A percentile compares a stretch with the other conserved stretches of the same genome.
Evolutionary conservation across 2,888 invertebrate species (phyloP).

Genomic region (Lathronympha strigana): DNA sequence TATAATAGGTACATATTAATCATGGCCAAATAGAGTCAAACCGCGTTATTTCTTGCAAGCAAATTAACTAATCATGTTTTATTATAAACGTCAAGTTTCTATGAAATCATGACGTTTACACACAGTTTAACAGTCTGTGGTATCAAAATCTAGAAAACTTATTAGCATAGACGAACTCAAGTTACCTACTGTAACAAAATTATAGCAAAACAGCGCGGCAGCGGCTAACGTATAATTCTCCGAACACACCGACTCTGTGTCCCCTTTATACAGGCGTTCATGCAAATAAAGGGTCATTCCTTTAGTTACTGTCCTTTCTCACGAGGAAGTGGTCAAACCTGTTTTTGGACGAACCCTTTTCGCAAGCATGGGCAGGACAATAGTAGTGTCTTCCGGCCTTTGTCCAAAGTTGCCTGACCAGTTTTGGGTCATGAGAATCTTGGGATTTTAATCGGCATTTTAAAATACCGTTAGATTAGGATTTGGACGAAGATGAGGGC

Average conservation of each 20-base stretch:
- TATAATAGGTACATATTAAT: too few species aligned
- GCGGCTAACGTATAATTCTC: background rate
- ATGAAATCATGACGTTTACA: too few species aligned
- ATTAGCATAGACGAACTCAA: too few species aligned
- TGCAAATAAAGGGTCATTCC: slow-evolving; percentile 76
- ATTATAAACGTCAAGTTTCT: too few species aligned
- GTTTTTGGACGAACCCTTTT: slow-evolving; percentile 73
- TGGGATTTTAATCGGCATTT: slow-evolving; percentile 18
- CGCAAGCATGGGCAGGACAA: slow-evolving; percentile 56
- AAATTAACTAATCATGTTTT: too few species aligned
- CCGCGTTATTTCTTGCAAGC: too few species aligned
- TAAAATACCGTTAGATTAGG: background rate
- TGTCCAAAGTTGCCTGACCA: slow-evolving; percentile 78
- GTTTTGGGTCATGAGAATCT: slow-evolving; percentile 66
- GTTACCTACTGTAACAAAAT: too few species aligned
- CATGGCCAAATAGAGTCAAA: too few species aligned
- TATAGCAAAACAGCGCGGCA: background rate
- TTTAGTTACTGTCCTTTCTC: slow-evolving; percentile 69
- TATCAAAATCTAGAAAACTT: too few species aligned
- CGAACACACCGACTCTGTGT: slow-evolving; percentile 47
- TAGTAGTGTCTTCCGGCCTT: slow-evolving; percentile 60
- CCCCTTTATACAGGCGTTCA: slow-evolving; percentile 47
- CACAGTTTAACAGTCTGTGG: too few species aligned
- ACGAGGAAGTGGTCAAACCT: slow-evolving; percentile 72
- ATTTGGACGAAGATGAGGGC: background rate